Evolutionary conservation across 2,888 invertebrate genomes (phyloP), one percentile per base, ranked within the genome.

Genomic region (Cremastinae sp.): DNA sequence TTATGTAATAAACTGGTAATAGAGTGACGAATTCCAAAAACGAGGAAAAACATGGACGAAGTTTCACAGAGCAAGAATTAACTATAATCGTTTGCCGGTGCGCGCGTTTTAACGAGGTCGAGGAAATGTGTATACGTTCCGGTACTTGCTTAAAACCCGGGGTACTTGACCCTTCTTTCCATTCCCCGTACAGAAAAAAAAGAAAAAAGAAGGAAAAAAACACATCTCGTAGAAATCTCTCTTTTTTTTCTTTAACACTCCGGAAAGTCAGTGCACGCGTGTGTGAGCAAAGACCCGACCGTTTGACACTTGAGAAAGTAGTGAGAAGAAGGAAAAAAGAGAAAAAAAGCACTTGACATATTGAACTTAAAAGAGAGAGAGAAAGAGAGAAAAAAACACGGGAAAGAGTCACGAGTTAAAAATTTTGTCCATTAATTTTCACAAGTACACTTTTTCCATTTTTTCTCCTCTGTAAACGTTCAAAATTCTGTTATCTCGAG

Each of bases 131-230:
- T 76, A 55, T 64, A 59, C 73, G 64, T 76, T 73, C 51, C 73
- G 73, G 68, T 73, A 73, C 73, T 53, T 72, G 72, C 76, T 73
- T 73, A 76, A 28, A 28, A 28, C 28, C 5, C 69, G 69, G 64
- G 55, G 73, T 58, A 73, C 76, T 76, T 76, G 76, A 76, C 76
- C 76, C 76, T 59, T 73, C 64, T 62, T 61, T 28, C 69, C 59
- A 47, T 55, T 65, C 64, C 53, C 47, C 35, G 53, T 65, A 61
- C 49, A 59, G 39, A 53, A 37, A 56, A 58, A 65, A 59, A 65
- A 75, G 39, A 62, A 62, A 45, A 28, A 9, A 16, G 18, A 56
- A 14, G 37, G 39, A 9, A 35, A 16, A 20, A 28, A 28, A 41
- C 20, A 20, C 10, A 47, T 51, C 55, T 37, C 53, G 56, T 28